Conservation (phyloP, 2,888 invertebrate genomes). For the Tenthredo mesomela region DNA sequence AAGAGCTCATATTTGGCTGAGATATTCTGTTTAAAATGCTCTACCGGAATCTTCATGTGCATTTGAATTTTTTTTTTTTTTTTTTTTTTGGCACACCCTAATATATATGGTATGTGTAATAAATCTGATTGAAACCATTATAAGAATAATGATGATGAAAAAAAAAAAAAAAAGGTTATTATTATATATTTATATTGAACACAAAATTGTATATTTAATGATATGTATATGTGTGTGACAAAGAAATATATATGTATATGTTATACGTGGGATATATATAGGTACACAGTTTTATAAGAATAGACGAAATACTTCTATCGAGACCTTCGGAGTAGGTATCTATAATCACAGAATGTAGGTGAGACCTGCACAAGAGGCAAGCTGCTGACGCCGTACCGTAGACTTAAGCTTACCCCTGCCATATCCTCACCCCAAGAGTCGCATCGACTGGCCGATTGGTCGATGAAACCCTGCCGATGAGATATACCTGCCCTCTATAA, state of each 20-base stretch:
- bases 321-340: constrained; percentile 43
- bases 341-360: constrained; percentile 66
- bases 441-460: constrained; percentile 66
- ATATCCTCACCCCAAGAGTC: constrained; percentile 53
- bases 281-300: too few species aligned
- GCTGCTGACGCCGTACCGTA: constrained; percentile 73
- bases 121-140: neutral
- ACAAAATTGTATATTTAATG: too few species aligned
- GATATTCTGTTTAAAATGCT: too few species aligned
- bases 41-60: too few species aligned
- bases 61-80: too few species aligned
- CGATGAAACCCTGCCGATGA: constrained; percentile 74
- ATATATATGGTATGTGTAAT: too few species aligned
- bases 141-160: neutral
- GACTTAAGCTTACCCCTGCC: constrained; percentile 67
- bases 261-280: neutral
- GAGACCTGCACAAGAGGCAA: constrained; percentile 67
- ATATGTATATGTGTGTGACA: neutral
- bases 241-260: neutral
- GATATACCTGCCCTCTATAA: constrained; percentile 63
- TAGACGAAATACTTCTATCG: constrained; percentile 22
- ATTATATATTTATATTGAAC: neutral
- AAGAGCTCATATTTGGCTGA: too few species aligned
- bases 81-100: too few species aligned
- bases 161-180: neutral